Base-by-base conservation (phyloP, 2,888 invertebrate genomes). In the Microctonus aethiopoides region DNA sequence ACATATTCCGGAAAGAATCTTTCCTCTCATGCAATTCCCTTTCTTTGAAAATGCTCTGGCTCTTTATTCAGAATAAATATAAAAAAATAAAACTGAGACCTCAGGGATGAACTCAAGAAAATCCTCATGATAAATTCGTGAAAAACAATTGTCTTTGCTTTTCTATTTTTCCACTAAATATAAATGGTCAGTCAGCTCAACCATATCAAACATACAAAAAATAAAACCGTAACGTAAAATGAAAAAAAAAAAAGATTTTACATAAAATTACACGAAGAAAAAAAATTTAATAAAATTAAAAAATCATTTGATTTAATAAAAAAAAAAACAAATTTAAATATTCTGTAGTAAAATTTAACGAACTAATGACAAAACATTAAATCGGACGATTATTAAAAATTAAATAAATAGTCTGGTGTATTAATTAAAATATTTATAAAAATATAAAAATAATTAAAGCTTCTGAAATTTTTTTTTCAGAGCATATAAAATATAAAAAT, bases 1-100 rank as follows among this genome's bases (percentile, higher is more conserved):
- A 57, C 29, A 20, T 34, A 57, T 57, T 57, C 57, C 9, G 32
- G 57, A 32, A 57, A 20, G 20, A 34, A 57, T 57, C 32, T 57
- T n/a, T n/a, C 57, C 34, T 57, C 57, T 34, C 57, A 32, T 16
- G 34, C 16, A 29, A 29, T 29, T 56, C 26, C 32, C 32, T 57
- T 32, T 57, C 34, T 20, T 34, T 16, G 20, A n/a, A 16, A 57
- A 57, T 57, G n/a, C 32, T 9, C 57, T 34, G 29, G 34, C 32
- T 16, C 57, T 29, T 57, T 16, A 46, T 13, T n/a, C 57, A 32
- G 34, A 13, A 20, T 34, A 16, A n/a, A 57, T 34, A 57, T n/a
- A 34, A 57, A 34, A 32, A 57, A 13, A 24, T n/a, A 56, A 29
- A 39, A 39, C 39, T 46, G 16, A 46, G 7, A 46, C 46, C 16